These are phyloP conservation scores for Melanerpes formicivorus DNA, from an alignment of 2,113 vertebrate species.

Conservation along the genomic window DNA sequence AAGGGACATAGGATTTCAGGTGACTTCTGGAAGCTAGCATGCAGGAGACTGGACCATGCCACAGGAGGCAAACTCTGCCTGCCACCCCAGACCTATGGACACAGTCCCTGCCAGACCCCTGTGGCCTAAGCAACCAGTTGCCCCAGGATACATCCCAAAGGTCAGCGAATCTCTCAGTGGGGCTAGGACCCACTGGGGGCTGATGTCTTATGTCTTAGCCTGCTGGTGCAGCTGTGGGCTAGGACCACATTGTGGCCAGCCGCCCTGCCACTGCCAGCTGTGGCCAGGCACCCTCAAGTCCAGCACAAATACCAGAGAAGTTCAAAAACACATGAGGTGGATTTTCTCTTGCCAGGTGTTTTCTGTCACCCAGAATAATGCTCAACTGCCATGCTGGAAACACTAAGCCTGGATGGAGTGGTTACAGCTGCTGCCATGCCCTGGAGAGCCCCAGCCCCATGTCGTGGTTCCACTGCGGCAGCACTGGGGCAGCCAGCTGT, in stretches of 20 bases:
- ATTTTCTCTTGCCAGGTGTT: not conserved
- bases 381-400: accelerated
- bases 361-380: accelerated
- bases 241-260: not conserved
- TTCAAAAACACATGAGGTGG: accelerated
- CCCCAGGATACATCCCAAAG: not conserved
- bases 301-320: not conserved
- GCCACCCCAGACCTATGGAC: not conserved
- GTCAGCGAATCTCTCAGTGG: not conserved
- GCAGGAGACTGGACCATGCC: not conserved
- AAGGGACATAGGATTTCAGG: not conserved
- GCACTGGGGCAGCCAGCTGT: not conserved
- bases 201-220: not conserved
- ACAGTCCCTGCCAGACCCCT: accelerated
- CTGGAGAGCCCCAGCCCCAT: not conserved
- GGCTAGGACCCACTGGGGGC: not conserved
- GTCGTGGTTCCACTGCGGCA: not conserved
- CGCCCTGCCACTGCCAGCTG: accelerated
- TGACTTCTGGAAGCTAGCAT: not conserved
- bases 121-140: not conserved
- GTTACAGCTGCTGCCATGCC: not conserved
- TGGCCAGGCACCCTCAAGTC: not conserved
- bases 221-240: accelerated
- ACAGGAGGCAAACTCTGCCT: not conserved
- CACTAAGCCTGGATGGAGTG: not conserved